phyloP scores from a whole-genome alignment of 1,140 invertebrate species.

The Sitophilus oryzae region DNA sequence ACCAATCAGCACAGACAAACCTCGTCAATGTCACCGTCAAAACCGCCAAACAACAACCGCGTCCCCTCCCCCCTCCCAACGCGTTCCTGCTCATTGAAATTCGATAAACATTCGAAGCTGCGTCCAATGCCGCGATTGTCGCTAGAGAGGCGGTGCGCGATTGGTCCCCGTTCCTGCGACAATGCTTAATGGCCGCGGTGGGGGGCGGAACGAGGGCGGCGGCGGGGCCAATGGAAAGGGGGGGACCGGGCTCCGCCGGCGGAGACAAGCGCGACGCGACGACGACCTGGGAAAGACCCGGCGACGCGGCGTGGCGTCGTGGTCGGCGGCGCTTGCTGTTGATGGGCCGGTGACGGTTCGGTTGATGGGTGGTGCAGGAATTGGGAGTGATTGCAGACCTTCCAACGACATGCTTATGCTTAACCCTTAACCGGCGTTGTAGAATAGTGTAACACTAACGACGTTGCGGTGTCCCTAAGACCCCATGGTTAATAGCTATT shows the following conservation, averaged over 20 bases:
- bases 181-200: constrained; percentile 24
- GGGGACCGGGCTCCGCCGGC: too few species aligned
- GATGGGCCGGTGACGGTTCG: too few species aligned
- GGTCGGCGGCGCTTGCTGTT: not conserved
- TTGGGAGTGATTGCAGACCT: too few species aligned
- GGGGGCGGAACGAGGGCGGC: constrained; percentile 13
- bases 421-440: too few species aligned
- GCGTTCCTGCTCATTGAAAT: constrained; percentile 13
- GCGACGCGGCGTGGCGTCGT: constrained; percentile 7
- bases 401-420: too few species aligned
- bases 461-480: too few species aligned
- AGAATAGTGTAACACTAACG: too few species aligned
- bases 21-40: not conserved
- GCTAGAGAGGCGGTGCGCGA: constrained; percentile 3
- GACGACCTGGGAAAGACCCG: constrained; percentile 7
- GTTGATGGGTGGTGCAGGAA: too few species aligned
- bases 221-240: constrained; percentile 9
- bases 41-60: not conserved
- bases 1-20: too few species aligned
- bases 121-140: constrained; percentile 15
- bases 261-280: not conserved
- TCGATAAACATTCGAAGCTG: constrained; percentile 17
- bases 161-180: constrained; percentile 11
- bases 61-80: too few species aligned
- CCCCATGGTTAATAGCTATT: too few species aligned